A percentile compares a stretch with the other conserved stretches of the same genome.
Conservation (phyloP, 30 jellyfish, hydroid and myxozoan genomes). For the Hydractinia echinata region DNA sequence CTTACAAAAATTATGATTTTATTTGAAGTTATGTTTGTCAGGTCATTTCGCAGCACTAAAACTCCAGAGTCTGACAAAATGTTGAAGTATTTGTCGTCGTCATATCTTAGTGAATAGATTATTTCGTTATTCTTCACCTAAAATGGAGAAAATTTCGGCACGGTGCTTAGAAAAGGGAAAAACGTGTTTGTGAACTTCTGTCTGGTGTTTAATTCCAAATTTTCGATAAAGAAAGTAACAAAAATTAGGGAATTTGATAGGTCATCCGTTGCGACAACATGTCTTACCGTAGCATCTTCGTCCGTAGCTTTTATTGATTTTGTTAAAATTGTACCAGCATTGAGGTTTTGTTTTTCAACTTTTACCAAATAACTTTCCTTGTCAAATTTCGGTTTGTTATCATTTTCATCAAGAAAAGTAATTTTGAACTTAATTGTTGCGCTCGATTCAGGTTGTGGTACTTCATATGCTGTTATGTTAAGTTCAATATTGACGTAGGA, state of each 20-base stretch:
- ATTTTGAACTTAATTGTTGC: slow-evolving; percentile 8
- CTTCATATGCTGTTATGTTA: slow-evolving; percentile 29
- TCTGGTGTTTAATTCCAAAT: not conserved
- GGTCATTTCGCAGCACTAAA: not conserved
- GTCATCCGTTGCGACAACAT: not conserved
- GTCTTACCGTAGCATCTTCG: slow-evolving; percentile 34
- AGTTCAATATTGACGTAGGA: not conserved
- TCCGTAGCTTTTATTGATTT: slow-evolving; percentile 16
- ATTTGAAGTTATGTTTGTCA: not conserved
- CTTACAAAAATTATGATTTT: slow-evolving; percentile 12
- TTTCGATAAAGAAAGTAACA: not conserved
- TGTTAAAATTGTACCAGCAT: slow-evolving; percentile 18
- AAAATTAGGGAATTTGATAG: not conserved
- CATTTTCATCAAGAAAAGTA: slow-evolving; percentile 24
- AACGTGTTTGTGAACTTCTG: not conserved
- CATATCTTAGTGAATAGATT: not conserved
- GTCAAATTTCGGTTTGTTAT: slow-evolving; percentile 22
- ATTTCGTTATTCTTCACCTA: too few species aligned
- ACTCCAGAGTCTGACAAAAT: slow-evolving; percentile 27
- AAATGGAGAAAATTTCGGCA: too few species aligned
- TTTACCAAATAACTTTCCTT: not conserved
- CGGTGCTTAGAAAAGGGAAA: too few species aligned
- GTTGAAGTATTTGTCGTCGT: slow-evolving; percentile 17
- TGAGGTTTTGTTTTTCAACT: not conserved
- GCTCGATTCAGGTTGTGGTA: not conserved